Conservation (phyloP, 2,888 invertebrate genomes). For the Mactromeris polynyma region DNA sequence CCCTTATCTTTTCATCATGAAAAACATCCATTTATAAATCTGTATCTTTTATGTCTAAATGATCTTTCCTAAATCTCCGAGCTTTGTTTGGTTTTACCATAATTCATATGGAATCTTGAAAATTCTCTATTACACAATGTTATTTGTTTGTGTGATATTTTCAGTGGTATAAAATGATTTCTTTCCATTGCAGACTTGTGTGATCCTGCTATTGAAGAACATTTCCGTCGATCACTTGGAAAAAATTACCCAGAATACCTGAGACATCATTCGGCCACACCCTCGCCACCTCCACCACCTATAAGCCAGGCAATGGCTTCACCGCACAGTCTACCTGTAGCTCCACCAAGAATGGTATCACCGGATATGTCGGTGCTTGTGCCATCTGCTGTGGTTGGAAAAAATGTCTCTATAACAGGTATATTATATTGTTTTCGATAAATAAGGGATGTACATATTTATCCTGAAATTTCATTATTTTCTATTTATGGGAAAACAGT, state of each 20-base stretch:
- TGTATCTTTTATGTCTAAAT: not conserved
- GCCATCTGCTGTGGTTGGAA: constrained; percentile 35
- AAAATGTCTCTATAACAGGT: constrained; percentile 80
- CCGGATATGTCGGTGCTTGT: constrained; percentile 29
- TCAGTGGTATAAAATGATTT: too few species aligned
- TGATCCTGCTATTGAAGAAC: constrained; percentile 97
- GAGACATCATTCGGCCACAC: constrained; percentile 63
- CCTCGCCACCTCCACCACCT: constrained; percentile 54
- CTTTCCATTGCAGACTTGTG: constrained; percentile 88
- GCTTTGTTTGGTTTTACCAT: too few species aligned
- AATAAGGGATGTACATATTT: too few species aligned
- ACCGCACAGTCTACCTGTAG: constrained; percentile 27
- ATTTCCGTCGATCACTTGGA: constrained; percentile 96
- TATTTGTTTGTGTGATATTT: too few species aligned
- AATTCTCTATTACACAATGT: too few species aligned
- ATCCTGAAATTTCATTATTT: too few species aligned
- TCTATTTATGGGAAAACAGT: too few species aligned
- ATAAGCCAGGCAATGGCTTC: constrained; percentile 56
- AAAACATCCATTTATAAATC: not conserved
- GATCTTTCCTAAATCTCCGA: too few species aligned
- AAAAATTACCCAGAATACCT: constrained; percentile 86
- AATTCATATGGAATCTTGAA: too few species aligned
- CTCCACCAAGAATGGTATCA: constrained; percentile 35
- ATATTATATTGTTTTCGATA: constrained; percentile 5
- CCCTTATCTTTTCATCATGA: not conserved